A percentile compares a stretch with the other conserved stretches of the same genome.
Conservation (phyloP, 2,113 vertebrate genomes). For the Percina caprodes region DNA sequence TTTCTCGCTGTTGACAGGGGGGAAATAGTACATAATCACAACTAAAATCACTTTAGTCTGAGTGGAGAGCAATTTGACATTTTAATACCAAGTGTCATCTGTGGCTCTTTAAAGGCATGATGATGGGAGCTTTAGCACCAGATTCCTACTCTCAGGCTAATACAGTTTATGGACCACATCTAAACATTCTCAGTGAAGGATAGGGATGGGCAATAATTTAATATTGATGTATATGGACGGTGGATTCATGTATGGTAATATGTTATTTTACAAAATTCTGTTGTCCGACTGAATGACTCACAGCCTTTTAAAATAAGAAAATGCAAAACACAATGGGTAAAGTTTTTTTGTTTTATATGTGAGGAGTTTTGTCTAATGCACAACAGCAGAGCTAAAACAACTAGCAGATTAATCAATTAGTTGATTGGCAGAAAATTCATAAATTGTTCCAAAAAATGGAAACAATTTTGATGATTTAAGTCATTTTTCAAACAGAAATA, state of each 20-base stretch:
- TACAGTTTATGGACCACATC: slow-evolving; percentile 34
- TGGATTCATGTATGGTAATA: background rate
- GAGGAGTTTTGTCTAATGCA: background rate
- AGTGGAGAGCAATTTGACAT: slow-evolving; percentile 77
- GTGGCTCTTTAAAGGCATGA: slow-evolving; percentile 66
- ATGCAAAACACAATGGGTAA: background rate
- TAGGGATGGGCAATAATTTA: background rate
- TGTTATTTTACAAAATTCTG: background rate
- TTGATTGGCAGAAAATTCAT: background rate
- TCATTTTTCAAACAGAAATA: background rate
- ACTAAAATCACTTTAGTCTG: slow-evolving; percentile 77
- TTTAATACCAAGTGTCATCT: slow-evolving; percentile 76
- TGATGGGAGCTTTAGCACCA: slow-evolving; percentile 52
- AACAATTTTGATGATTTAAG: background rate
- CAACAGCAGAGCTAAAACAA: background rate
- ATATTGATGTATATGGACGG: background rate
- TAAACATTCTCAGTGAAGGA: slow-evolving; percentile 16
- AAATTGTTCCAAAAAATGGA: too few relatives aligned
- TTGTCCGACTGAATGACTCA: background rate
- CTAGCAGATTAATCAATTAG: background rate
- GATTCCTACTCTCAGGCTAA: slow-evolving; percentile 4
- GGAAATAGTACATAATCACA: slow-evolving; percentile 77
- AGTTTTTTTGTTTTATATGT: background rate
- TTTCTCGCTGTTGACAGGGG: slow-evolving; percentile 62
- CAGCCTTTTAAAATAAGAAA: background rate